Percentiles rank a stretch among this genome's conserved stretches.
Conservation (phyloP, 2,888 invertebrate species). For the Sialis fuliginosa region DNA sequence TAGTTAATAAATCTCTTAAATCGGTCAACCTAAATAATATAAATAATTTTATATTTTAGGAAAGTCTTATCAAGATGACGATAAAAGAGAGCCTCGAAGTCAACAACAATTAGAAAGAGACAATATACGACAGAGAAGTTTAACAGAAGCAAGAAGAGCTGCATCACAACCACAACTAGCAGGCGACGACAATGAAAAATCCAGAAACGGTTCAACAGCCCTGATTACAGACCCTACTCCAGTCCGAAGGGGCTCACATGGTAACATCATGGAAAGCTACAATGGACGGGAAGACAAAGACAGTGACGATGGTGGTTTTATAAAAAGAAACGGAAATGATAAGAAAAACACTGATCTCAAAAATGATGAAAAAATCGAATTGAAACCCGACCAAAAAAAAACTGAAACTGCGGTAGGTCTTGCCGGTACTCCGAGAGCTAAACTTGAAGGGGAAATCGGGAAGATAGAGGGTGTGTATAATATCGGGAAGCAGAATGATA, state of each 20-base stretch:
- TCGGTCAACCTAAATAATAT: no score
- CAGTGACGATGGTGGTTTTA: slow-evolving; percentile 43
- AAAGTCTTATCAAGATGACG: slow-evolving; percentile 9
- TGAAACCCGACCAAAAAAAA: slow-evolving; percentile 12
- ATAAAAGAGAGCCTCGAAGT: slow-evolving; percentile 30
- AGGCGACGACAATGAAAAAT: slow-evolving; percentile 24
- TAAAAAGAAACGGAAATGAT: slow-evolving; percentile 20
- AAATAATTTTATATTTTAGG: no score
- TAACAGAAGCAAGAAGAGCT: slow-evolving; percentile 36
- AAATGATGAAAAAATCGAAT: slow-evolving; percentile 10
- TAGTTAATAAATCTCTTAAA: no score
- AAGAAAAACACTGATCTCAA: slow-evolving; percentile 6
- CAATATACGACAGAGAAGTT: slow-evolving; percentile 34
- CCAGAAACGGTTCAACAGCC: slow-evolving; percentile 23
- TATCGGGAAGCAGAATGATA: slow-evolving; percentile 29
- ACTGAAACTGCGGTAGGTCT: slow-evolving; percentile 17
- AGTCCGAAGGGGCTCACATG: slow-evolving; percentile 36
- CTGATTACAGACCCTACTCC: slow-evolving; percentile 24
- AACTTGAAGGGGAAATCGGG: slow-evolving; percentile 18
- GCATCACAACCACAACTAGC: slow-evolving; percentile 50
- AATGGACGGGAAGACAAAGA: slow-evolving; percentile 25
- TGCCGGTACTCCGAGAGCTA: slow-evolving; percentile 21
- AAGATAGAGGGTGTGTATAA: slow-evolving; percentile 39
- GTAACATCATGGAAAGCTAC: slow-evolving; percentile 34
- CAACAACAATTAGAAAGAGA: slow-evolving; percentile 44